phyloP scores from a whole-genome alignment of 2,113 vertebrate species.

The Sylvia atricapilla region DNA sequence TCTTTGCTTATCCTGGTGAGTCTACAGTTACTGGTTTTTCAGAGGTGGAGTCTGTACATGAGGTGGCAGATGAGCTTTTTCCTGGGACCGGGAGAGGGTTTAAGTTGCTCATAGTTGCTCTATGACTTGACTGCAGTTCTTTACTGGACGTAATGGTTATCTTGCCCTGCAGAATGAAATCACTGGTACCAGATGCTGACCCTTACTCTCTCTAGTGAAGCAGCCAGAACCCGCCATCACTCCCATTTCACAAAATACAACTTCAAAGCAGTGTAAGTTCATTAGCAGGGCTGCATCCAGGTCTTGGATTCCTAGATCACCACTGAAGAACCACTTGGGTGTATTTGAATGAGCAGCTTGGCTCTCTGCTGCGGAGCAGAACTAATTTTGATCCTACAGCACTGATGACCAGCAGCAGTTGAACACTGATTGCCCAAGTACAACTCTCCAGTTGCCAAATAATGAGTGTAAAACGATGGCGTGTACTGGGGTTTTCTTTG shows the following conservation, averaged over 20 bases:
- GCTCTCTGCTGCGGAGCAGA: neutral
- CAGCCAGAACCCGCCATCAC: neutral
- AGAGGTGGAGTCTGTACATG: neutral
- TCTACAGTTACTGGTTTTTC: neutral
- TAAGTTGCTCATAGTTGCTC: neutral
- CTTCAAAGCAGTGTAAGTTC: neutral
- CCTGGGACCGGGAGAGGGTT: neutral
- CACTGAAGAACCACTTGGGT: neutral
- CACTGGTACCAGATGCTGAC: neutral
- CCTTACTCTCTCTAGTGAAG: neutral
- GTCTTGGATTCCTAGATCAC: neutral
- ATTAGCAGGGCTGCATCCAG: neutral
- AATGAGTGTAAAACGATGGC: neutral
- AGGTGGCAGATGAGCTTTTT: neutral
- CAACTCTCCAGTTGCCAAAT: neutral
- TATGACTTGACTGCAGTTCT: neutral
- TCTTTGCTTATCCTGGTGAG: neutral
- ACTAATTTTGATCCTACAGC: neutral
- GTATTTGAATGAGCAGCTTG: neutral
- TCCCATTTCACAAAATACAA: rapidly evolving
- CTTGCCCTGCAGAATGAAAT: neutral
- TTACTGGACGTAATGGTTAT: neutral
- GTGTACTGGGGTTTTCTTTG: neutral
- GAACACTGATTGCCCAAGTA: neutral
- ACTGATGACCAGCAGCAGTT: neutral